Evolutionary conservation across 1,140 invertebrate species (phyloP).

Genomic region (Drosophila leontia): DNA sequence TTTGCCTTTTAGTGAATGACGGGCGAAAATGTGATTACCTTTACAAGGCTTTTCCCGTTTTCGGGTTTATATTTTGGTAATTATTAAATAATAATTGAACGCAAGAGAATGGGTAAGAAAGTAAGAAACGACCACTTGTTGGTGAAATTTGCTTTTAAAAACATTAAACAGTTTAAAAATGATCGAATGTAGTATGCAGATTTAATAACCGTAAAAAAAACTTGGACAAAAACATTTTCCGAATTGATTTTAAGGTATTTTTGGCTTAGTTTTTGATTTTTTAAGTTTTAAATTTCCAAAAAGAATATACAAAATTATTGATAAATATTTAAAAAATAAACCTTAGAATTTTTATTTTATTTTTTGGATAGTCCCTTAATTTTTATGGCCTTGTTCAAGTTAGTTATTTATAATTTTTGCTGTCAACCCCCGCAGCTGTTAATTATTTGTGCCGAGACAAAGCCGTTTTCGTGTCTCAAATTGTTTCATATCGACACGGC

Average conservation of each 20-base stretch:
- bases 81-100: not conserved
- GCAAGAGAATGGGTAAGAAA: not conserved
- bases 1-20: constrained; percentile 12
- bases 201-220: too few relatives aligned
- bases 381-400: not conserved
- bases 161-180: too few relatives aligned
- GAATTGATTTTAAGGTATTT: too few relatives aligned
- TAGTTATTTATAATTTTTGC: not conserved
- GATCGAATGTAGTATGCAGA: too few relatives aligned
- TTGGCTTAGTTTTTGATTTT: too few relatives aligned
- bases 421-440: not conserved
- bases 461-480: constrained; percentile 13
- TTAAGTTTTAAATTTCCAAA: too few relatives aligned
- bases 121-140: too few relatives aligned
- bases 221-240: too few relatives aligned
- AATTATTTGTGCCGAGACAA: not conserved
- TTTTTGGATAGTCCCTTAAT: not conserved
- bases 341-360: too few relatives aligned
- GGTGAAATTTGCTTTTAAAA: too few relatives aligned
- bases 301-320: too few relatives aligned
- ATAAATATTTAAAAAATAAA: too few relatives aligned
- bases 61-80: not conserved
- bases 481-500: constrained; percentile 54
- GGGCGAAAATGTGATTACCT: constrained; percentile 26
- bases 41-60: constrained; percentile 15